Base-by-base conservation (phyloP, 2,113 vertebrate genomes). In the Aix galericulata region DNA sequence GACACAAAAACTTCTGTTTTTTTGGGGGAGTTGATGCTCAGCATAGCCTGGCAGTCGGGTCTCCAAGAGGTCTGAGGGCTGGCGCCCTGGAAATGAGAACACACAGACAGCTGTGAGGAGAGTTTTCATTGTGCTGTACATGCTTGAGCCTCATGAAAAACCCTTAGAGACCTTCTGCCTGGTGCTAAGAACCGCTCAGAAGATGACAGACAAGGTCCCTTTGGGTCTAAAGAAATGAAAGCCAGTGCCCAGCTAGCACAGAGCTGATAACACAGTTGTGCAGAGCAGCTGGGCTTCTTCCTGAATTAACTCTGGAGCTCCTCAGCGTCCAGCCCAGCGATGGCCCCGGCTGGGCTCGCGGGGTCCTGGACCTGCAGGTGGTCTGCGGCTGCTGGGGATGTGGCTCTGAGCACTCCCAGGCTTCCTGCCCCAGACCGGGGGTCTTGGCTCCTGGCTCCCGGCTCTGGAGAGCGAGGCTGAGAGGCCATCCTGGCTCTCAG, bases 391-490 rank as follows among this genome's bases (percentile, higher is more conserved):
- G 53, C 36, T 59, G 3, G 8, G 92, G 63, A 64, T 0, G 1
- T 34, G 84, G 81, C 89, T 79, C 3, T 60, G 84, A 73, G 82
- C 50, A 68, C 48, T 71, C 74, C 86, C 77, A 77, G 86, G 86
- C 92, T 96, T 81, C 69, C 92, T 94, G 80, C 60, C 83, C 86
- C 72, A 88, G 60, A 92, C 60, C 11, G 0, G 11, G 68, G 68
- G n/a, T 36, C 88, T 94, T 92, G 94, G 92, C 86, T 87, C 46
- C 23, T 9, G 17, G 48, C 34, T 95, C 26, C 89, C 87, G 74
- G 77, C 94, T 89, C 56, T 22, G 34, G 66, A 93, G 34, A 91
- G 32, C 0, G 20, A 88, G 80, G 80, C 64, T 0, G 1, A 83
- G 73, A 94, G 88, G 58, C 74, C 0, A 5, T 87, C 80, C 69